These are phyloP conservation scores for Cyrtonyx montezumae DNA, from an alignment of 2,113 vertebrate species.

Conservation along the genomic window DNA sequence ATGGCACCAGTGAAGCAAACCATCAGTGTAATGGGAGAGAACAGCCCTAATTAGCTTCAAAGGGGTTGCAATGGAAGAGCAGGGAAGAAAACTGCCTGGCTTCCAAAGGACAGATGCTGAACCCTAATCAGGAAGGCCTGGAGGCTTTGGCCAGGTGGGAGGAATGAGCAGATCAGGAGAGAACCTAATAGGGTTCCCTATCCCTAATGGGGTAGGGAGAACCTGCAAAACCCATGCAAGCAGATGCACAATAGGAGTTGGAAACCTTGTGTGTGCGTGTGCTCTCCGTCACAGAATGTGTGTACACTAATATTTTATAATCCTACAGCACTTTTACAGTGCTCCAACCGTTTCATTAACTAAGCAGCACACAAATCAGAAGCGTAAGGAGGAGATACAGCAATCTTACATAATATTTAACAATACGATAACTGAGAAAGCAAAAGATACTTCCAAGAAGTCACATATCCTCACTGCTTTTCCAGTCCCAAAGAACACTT, in stretches of 20 bases:
- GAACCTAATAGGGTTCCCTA: no score
- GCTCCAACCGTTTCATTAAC: background rate
- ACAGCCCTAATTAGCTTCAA: background rate
- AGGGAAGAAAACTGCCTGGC: background rate
- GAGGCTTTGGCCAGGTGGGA: background rate
- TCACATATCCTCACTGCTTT: background rate
- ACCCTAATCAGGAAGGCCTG: background rate
- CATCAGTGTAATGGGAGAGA: background rate
- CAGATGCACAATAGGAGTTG: fast-evolving
- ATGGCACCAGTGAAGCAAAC: background rate
- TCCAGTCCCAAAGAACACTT: background rate
- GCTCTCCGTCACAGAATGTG: no score
- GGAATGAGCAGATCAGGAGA: background rate
- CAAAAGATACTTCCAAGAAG: background rate
- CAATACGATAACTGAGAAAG: background rate
- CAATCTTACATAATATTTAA: background rate
- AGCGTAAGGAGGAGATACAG: background rate
- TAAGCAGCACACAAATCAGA: background rate
- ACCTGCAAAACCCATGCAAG: background rate
- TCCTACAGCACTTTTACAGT: background rate
- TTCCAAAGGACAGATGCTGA: background rate
- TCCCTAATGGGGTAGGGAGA: background rate
- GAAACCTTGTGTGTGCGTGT: no score
- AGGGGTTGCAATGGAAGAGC: fast-evolving
- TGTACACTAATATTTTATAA: background rate